Base-by-base conservation (phyloP, 2,888 invertebrate genomes). In the Amblyjoppa fuscipennis region DNA sequence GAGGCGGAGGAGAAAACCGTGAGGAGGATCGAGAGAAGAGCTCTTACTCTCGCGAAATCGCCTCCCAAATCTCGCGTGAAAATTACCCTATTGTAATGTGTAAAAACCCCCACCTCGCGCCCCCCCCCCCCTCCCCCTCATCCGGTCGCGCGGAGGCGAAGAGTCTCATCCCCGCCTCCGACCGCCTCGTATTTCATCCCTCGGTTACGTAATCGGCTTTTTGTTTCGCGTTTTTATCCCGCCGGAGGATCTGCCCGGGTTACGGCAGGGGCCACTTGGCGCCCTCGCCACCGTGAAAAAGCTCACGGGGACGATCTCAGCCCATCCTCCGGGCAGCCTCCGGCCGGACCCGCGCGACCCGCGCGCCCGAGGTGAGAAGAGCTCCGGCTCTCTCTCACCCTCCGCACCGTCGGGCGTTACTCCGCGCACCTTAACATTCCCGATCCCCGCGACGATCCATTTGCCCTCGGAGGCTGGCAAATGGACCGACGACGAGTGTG, bases 21-120 rank as follows among this genome's bases (percentile, higher is more conserved):
- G 38, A 45, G 34, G 56, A 71, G 45, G 71, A 78, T 78, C 71
- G 74, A 41, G 71, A 20, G 53, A 53, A 53, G 75, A 61, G 89
- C 87, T 85, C 73, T 87, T 85, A 89, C 90, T 91, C 90, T 88
- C 92, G 92, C 90, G 90, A 92, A 91, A 93, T 93, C 93, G 93
- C 92, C 92, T 93, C 92, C 92, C 93, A 94, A 94, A 94, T 94
- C 93, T 94, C 93, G 93, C 94, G 94, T 94, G 94, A 94, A 94
- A 93, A 94, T 94, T 94, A 93, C 93, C 94, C 94, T 92, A 94
- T 94, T 94, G 93, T 93, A 87, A 91, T 86, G 88, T 84, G 77
- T 86, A 81, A 85, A 87, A 86, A 34, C 5, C 34, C 38, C 34
- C 3, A 41, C 41, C 6, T 7, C 7, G 0, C 41, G 5, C 5